Percentiles rank a stretch among this genome's conserved stretches.
Conservation (phyloP, 2,797 vertebrate species). For the Benthosema pterotum region DNA sequence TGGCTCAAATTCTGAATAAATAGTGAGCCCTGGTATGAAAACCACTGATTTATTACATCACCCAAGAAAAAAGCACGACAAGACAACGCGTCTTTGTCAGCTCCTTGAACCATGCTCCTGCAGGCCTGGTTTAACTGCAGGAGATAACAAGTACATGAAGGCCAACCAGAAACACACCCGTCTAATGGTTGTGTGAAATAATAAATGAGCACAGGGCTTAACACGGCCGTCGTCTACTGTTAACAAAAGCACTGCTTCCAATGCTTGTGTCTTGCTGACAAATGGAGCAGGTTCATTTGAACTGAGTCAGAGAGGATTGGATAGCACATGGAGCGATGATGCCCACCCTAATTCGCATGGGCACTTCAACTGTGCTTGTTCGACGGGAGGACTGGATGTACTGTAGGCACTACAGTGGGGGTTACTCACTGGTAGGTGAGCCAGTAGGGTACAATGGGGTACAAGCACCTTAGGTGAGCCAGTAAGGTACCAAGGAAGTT, state of each 20-base stretch:
- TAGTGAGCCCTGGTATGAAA: too few species aligned
- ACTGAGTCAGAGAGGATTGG: not conserved
- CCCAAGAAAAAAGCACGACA: not conserved
- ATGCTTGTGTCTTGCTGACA: too few species aligned
- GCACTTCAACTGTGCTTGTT: conserved; percentile 8
- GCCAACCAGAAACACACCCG: conserved; percentile 20
- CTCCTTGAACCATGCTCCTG: conserved; percentile 29
- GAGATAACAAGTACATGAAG: conserved; percentile 31
- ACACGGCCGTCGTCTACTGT: conserved; percentile 23
- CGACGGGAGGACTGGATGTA: conserved; percentile 2
- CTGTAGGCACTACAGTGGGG: too few species aligned
- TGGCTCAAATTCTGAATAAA: too few species aligned
- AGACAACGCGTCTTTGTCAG: not conserved
- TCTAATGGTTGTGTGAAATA: conserved; percentile 34
- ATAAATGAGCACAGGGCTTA: conserved; percentile 26
- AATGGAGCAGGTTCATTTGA: too few species aligned
- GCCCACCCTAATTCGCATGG: conserved; percentile 13
- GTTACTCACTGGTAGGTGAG: too few species aligned
- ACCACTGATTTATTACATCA: too few species aligned
- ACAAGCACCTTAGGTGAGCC: too few species aligned
- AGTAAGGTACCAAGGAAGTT: too few species aligned
- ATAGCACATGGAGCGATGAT: not conserved
- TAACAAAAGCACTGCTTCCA: conserved; percentile 7
- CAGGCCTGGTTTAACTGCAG: conserved; percentile 27
- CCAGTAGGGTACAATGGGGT: too few species aligned